Percentiles rank a stretch among this genome's conserved stretches.
These are phyloP conservation scores for Heliocidaris erythrogramma DNA, from an alignment of 35 echinoderm and acorn worm genomes.

Conservation along the genomic window DNA sequence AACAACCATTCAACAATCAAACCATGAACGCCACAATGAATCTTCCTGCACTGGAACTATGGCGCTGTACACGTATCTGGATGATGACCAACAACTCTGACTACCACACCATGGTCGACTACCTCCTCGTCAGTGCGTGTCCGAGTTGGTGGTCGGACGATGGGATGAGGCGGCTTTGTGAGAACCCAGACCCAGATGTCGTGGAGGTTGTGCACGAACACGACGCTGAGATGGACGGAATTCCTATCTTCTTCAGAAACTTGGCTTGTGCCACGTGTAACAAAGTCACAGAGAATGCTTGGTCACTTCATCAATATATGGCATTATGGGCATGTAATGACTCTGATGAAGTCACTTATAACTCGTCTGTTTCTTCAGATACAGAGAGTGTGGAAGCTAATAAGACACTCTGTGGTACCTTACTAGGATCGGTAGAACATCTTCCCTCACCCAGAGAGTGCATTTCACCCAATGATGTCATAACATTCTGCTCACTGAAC, in stretches of 20 bases:
- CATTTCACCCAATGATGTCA: background rate
- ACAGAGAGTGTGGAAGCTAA: background rate
- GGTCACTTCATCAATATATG: background rate
- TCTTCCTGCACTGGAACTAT: constrained; percentile 14
- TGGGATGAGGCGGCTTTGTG: background rate
- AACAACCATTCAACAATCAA: background rate
- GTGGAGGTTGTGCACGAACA: background rate
- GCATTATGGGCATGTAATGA: background rate
- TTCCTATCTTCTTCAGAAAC: constrained; percentile 18
- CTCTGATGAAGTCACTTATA: background rate
- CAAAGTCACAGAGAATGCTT: background rate
- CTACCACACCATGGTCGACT: background rate
- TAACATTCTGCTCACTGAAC: background rate
- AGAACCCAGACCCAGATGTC: background rate
- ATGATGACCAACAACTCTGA: background rate
- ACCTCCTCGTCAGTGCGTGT: constrained; percentile 1
- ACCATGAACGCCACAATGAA: background rate
- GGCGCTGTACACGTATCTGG: background rate
- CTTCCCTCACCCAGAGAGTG: background rate
- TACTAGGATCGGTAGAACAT: background rate
- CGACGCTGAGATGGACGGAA: background rate
- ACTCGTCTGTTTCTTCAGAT: background rate
- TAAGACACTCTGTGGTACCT: background rate
- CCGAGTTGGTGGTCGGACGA: constrained; percentile 18
- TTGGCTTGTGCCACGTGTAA: constrained; percentile 32